Evolutionary conservation across 2,113 vertebrate species (phyloP).

Genomic region (Riparia riparia): DNA sequence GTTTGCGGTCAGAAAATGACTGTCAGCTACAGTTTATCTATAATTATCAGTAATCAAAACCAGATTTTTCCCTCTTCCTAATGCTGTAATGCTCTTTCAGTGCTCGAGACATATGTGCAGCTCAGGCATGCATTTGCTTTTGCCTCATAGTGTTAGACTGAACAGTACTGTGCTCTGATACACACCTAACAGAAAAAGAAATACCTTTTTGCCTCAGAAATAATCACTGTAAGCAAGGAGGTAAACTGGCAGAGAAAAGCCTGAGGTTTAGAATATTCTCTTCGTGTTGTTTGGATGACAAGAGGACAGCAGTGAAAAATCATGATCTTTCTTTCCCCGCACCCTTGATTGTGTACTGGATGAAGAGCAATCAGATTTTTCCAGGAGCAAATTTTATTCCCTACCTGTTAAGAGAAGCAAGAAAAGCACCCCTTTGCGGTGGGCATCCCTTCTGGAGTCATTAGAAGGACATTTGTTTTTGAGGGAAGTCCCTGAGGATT

Average conservation of each 20-base stretch:
- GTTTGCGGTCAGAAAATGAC: slow-evolving; percentile 82
- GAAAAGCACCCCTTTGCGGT: background rate
- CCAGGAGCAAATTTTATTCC: background rate
- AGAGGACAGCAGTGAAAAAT: background rate
- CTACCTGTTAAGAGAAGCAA: background rate
- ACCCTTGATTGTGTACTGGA: background rate
- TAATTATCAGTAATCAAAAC: slow-evolving; percentile 83
- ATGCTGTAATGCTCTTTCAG: slow-evolving; percentile 59
- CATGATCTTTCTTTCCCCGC: background rate
- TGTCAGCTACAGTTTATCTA: slow-evolving; percentile 83
- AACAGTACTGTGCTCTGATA: background rate
- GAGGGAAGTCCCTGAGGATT: background rate
- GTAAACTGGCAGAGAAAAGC: background rate
- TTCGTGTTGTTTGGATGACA: background rate
- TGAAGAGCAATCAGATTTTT: background rate
- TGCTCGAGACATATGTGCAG: slow-evolving; percentile 48
- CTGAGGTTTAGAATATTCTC: background rate
- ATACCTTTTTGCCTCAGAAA: background rate
- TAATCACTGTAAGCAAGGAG: background rate
- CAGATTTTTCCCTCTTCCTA: slow-evolving; percentile 75
- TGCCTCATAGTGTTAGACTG: slow-evolving; percentile 5
- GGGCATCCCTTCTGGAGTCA: background rate
- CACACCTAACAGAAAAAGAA: background rate
- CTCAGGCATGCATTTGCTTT: slow-evolving; percentile 41
- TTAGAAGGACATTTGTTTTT: background rate